These are phyloP conservation scores for Holothuria leucospilota DNA, from an alignment of 53 echinoderm and acorn worm genomes.

Conservation along the genomic window DNA sequence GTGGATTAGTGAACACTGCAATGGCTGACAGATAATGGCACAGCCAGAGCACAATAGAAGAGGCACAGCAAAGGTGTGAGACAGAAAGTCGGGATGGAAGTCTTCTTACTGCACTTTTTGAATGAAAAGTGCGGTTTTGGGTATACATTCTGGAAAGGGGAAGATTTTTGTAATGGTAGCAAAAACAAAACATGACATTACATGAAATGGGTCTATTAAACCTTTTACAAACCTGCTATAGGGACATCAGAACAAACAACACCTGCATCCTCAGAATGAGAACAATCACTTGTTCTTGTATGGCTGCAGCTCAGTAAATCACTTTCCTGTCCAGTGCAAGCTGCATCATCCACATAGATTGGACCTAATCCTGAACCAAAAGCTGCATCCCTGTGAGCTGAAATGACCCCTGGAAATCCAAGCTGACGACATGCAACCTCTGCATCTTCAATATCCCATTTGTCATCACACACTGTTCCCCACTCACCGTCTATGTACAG, in stretches of 20 bases:
- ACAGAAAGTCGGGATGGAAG: no score
- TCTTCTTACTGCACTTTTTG: no score
- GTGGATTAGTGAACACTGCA: no score
- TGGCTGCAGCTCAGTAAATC: slow-evolving; percentile 47
- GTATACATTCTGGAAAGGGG: no score
- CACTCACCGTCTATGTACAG: slow-evolving; percentile 43
- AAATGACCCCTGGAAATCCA: slow-evolving; percentile 45
- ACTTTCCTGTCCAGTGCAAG: slow-evolving; percentile 42
- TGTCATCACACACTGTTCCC: slow-evolving; percentile 66
- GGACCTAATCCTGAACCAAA: slow-evolving; percentile 45
- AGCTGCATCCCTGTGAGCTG: slow-evolving; percentile 43
- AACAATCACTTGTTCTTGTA: slow-evolving; percentile 10
- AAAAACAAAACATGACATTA: no score
- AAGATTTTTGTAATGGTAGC: no score
- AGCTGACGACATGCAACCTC: slow-evolving; percentile 58
- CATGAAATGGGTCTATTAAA: no score
- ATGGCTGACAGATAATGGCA: no score
- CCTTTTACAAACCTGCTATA: no score
- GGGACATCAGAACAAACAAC: slow-evolving; percentile 11
- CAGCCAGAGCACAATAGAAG: no score
- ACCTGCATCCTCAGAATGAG: slow-evolving; percentile 36
- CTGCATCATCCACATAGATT: slow-evolving; percentile 54
- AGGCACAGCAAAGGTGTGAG: no score
- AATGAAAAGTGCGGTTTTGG: no score
- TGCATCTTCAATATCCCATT: slow-evolving; percentile 50